Percentiles rank a stretch among this genome's conserved stretches.
Evolutionary conservation across 2,113 vertebrate genomes (phyloP).

Genomic region (Xiphorhynchus elegans): DNA sequence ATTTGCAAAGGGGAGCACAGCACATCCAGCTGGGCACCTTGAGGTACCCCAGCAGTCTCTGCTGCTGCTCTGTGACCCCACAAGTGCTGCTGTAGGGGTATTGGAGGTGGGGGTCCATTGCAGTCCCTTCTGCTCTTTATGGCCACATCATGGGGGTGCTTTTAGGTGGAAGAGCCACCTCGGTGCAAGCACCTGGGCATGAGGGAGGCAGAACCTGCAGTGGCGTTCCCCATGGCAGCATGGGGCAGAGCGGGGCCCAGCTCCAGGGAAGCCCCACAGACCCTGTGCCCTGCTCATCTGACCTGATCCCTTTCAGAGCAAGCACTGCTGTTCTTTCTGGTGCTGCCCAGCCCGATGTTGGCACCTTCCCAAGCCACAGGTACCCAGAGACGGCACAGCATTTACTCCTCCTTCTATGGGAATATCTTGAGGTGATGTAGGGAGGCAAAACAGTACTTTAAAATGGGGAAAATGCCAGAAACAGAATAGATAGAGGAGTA

Average conservation of each 20-base stretch:
- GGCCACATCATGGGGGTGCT: background rate
- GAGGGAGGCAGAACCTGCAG: background rate
- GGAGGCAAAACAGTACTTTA: background rate
- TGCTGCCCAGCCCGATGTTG: background rate
- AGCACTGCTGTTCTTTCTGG: background rate
- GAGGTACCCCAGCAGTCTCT: background rate
- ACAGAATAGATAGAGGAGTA: background rate
- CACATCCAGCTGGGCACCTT: background rate
- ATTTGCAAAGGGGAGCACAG: background rate
- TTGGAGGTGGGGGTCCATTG: background rate
- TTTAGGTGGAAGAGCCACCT: background rate
- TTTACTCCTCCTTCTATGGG: background rate
- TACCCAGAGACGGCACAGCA: background rate
- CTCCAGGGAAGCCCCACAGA: background rate
- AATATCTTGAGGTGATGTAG: background rate
- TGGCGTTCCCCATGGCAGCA: background rate
- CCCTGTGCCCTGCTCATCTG: background rate
- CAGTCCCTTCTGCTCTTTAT: background rate
- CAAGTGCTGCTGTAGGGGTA: background rate
- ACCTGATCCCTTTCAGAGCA: fast-evolving
- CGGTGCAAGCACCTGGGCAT: fast-evolving
- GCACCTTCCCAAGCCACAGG: background rate
- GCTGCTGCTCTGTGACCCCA: background rate
- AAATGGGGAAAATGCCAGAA: background rate
- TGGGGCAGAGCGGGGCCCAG: background rate